These are phyloP conservation scores for Sphaeramia orbicularis DNA, from an alignment of 2,797 vertebrate species.

Conservation along the genomic window DNA sequence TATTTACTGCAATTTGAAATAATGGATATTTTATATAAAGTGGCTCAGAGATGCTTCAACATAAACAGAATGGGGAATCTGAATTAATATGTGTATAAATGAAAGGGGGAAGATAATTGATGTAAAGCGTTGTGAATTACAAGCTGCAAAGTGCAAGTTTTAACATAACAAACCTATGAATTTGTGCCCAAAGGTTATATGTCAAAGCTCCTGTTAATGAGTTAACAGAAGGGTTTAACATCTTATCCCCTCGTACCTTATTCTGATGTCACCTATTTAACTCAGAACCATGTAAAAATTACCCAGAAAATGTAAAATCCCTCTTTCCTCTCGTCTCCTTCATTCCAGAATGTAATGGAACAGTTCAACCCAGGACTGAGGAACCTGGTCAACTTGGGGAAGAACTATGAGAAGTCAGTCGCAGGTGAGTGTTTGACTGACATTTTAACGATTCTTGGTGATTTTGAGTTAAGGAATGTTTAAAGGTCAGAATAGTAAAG, in stretches of 20 bases:
- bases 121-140: too few species aligned
- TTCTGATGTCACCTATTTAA: constrained; percentile 14
- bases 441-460: neutral
- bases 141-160: neutral
- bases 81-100: too few species aligned
- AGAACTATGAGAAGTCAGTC: constrained; percentile 97
- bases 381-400: constrained; percentile 97
- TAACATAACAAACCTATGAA: neutral
- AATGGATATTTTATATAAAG: too few species aligned
- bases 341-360: constrained; percentile 95
- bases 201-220: constrained; percentile 18
- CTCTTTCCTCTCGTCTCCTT: constrained; percentile 31
- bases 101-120: too few species aligned
- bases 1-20: constrained; percentile 1
- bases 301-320: constrained; percentile 5
- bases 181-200: neutral
- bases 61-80: too few species aligned
- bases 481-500: neutral
- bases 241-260: neutral
- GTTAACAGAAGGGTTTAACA: neutral
- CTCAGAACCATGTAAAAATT: neutral
- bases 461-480: neutral
- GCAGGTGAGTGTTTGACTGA: constrained; percentile 87
- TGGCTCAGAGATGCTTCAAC: too few species aligned
- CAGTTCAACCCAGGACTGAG: constrained; percentile 98